A percentile compares a stretch with the other conserved stretches of the same genome.
Evolutionary conservation across 2,888 invertebrate species (phyloP).

Genomic region (Myopa tessellatipennis): DNA sequence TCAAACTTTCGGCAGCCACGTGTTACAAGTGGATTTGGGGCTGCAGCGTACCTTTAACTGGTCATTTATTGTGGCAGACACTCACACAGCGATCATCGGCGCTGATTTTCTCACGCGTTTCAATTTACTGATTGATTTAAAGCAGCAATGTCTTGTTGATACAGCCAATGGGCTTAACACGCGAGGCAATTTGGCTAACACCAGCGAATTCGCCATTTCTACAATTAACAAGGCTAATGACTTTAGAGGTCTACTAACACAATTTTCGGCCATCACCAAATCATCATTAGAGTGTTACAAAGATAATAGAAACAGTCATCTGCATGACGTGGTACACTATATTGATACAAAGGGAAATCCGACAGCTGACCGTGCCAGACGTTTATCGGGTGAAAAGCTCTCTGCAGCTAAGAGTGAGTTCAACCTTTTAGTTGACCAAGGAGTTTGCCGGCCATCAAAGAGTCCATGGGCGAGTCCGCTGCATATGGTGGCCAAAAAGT

Average conservation of each 20-base stretch:
- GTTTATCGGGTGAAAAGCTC: not conserved
- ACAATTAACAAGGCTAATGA: constrained; percentile 24
- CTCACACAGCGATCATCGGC: no score
- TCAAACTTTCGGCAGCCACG: no score
- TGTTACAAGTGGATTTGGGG: no score
- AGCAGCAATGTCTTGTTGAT: constrained; percentile 35
- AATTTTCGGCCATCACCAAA: constrained; percentile 36
- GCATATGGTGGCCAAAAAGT: constrained; percentile 30
- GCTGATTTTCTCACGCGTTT: no score
- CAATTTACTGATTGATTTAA: constrained; percentile 35
- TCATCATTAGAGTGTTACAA: constrained; percentile 27
- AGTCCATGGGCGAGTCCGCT: constrained; percentile 48
- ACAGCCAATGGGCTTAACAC: constrained; percentile 25
- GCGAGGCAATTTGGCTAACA: constrained; percentile 21
- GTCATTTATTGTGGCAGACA: no score
- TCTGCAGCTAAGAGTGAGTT: constrained; percentile 23
- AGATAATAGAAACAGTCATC: not conserved
- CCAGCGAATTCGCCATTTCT: constrained; percentile 34
- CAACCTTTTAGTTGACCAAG: not conserved
- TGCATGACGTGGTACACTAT: not conserved
- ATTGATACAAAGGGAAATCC: constrained; percentile 1
- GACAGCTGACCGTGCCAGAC: not conserved
- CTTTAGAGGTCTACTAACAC: constrained; percentile 31
- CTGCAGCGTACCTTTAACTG: no score
- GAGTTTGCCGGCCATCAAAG: not conserved